Evolutionary conservation across 2,113 vertebrate species (phyloP).

Genomic region (Petrocephalus zakoni): DNA sequence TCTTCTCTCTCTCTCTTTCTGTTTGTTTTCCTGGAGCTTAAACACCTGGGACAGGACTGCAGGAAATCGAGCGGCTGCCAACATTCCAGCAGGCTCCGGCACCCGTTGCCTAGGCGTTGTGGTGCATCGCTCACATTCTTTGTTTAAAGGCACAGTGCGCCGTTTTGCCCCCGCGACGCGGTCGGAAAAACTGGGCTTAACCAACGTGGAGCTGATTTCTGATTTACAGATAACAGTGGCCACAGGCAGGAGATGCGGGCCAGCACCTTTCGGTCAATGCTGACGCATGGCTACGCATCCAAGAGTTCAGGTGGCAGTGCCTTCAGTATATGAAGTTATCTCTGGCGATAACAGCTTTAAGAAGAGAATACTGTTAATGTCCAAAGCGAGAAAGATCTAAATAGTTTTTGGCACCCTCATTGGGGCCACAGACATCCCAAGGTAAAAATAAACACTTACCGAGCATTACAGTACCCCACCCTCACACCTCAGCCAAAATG

Average conservation of each 20-base stretch:
- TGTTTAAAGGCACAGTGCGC: constrained; percentile 14
- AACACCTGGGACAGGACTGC: constrained; percentile 24
- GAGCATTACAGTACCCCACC: not conserved
- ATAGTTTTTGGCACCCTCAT: not conserved
- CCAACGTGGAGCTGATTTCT: not conserved
- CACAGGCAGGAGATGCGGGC: no score
- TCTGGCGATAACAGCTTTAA: not conserved
- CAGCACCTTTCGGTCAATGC: not conserved
- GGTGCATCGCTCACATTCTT: not conserved
- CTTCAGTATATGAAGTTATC: not conserved
- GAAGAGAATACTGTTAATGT: not conserved
- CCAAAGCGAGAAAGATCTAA: not conserved
- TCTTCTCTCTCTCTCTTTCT: not conserved
- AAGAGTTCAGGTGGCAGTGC: not conserved
- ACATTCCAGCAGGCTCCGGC: constrained; percentile 10
- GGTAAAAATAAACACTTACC: not conserved
- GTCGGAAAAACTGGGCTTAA: not conserved
- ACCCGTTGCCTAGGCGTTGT: not conserved
- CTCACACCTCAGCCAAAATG: not conserved
- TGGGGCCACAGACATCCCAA: not conserved
- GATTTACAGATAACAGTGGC: not conserved
- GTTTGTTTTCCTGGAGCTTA: constrained; percentile 12
- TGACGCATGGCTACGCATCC: not conserved
- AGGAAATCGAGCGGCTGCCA: not conserved
- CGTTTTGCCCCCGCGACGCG: not conserved